Base-by-base conservation (phyloP, 1,140 invertebrate species). In the Ceratosolen solmsi region DNA sequence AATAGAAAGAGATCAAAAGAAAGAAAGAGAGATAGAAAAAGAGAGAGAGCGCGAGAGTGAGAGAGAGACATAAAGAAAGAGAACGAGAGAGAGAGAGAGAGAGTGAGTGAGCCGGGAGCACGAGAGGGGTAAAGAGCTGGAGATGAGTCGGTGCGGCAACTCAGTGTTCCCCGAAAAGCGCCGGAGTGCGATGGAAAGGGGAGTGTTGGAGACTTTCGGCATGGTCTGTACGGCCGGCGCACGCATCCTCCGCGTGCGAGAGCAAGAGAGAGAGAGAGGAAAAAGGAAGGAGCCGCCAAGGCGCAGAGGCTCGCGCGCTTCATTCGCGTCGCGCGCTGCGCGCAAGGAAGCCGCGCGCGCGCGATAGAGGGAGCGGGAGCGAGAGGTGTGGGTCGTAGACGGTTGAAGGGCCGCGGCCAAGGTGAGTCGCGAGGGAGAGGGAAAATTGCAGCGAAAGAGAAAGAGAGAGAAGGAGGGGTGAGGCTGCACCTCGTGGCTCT, bases 391-490 rank as follows among this genome's bases (percentile, higher is more conserved):
- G 82, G 82, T 83, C 82, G 82, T 88, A 90, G 88, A 90, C 88
- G 86, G 89, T 89, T 89, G 89, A 90, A 90, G 89, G 88, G 89
- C 88, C 89, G 88, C 87, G 86, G 86, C 87, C 88, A 90, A 89
- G 89, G 89, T 90, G 88, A 90, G 86, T 83, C 82, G 85, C 1
- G 74, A 56, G 22, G 60, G 79, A 72, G 86, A 83, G 86, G 86
- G 86, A 86, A 88, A 86, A 86, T 81, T 89, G 89, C 89, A 87
- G 88, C 85, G 88, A 89, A 89, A 89, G 88, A 90, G 89, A 82
- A 81, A 71, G 49, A 3, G 72, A 51, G 70, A 74, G 56, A 74
- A 84, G 86, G 82, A 85, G 87, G 87, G 86, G 86, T 89, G 89
- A 51, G 9, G 87, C 86, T 87, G 86, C 88, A 87, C 87, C 84